Evolutionary conservation across 2,113 vertebrate species (phyloP), one percentile per base, ranked within the genome.

Genomic region (Plecotus auritus): DNA sequence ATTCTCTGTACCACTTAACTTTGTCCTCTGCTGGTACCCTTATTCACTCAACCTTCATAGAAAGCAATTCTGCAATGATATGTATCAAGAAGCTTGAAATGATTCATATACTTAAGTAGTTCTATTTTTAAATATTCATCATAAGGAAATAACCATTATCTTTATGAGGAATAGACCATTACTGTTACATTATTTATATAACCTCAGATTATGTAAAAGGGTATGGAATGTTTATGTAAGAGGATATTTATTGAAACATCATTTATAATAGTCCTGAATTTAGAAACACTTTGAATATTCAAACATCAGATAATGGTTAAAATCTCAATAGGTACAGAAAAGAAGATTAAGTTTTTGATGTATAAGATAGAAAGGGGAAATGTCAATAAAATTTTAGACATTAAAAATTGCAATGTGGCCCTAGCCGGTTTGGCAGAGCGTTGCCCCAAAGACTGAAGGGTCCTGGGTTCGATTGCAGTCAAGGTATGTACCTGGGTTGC

Each of bases 191-290:
- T 84, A 91, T 96, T 95, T 90, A 95, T 72, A 89, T 64, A 90
- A 97, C 85, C 69, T 90, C 92, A 95, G 85, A 94, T 96, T 95
- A 95, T 94, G 56, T 51, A 92, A 96, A 96, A 90, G 23, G 26
- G 76, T 90, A 96, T 90, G 54, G 90, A 93, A 95, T 97, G 88
- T 91, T 97, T 96, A 93, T 96, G 85, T 94, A 95, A 96, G 94
- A 96, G 76, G n/a, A 42, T 95, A 93, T 93, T 97, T 96, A 95
- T 69, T 90, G 72, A 88, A 94, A 88, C 40, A 95, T 94, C 91
- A 94, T 97, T 95, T 95, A 95, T 96, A 93, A 90, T 81, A 85
- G 32, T 90, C 22, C 67, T 97, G 87, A 95, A 95, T 92, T 97
- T 96, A 94, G 90, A 92, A 96, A 92, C 54, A 95, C 40, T 37